Evolutionary conservation across 2,888 invertebrate genomes (phyloP).

Genomic region (Melieria omissa): DNA sequence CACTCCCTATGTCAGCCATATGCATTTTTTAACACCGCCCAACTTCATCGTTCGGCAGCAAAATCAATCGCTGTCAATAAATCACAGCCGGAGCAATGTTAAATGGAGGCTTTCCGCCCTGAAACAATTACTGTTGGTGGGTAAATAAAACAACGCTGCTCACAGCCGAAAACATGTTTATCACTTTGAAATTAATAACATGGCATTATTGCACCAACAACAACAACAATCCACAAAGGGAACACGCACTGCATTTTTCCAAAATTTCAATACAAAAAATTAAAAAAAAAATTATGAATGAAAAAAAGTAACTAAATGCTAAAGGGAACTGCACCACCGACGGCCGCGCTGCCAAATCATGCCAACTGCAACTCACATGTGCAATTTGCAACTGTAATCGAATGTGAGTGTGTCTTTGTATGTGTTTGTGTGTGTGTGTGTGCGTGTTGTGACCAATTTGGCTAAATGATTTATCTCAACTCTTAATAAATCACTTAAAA

Average conservation of each 20-base stretch:
- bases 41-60: no score
- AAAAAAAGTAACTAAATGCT: background rate
- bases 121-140: constrained; percentile 30
- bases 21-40: no score
- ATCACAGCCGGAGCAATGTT: background rate
- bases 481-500: constrained; percentile 62
- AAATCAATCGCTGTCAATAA: no score
- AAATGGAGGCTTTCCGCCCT: constrained; percentile 24
- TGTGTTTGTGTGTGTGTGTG: background rate
- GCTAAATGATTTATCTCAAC: constrained; percentile 61
- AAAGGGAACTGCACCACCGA: background rate
- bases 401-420: no score
- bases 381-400: no score
- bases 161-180: constrained; percentile 45
- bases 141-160: constrained; percentile 4
- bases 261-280: background rate
- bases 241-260: background rate
- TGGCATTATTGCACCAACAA: constrained; percentile 40
- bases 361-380: no score
- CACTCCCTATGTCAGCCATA: no score
- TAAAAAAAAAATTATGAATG: background rate
- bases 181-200: constrained; percentile 49
- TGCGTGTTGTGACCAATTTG: constrained; percentile 45
- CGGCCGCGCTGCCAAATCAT: background rate
- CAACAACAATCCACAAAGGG: background rate